phyloP scores from a whole-genome alignment of 2,797 vertebrate species.

The Aselliscus stoliczkanus region DNA sequence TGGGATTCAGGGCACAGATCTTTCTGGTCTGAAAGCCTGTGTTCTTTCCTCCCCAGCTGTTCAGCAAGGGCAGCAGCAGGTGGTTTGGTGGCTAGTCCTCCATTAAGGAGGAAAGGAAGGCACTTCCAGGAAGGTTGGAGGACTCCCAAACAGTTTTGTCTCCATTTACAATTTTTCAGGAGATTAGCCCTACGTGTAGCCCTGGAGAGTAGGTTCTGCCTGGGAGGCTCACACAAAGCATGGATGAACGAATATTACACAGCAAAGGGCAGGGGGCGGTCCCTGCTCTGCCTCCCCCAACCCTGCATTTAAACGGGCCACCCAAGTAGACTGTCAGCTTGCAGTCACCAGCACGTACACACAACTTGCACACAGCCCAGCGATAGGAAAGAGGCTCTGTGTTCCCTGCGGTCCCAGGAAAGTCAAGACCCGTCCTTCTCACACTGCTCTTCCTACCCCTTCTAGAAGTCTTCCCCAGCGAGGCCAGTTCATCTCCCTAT shows the following conservation, averaged over 20 bases:
- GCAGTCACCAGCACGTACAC: rapidly evolving
- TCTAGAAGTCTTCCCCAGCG: background rate
- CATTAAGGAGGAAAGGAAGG: background rate
- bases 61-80: background rate
- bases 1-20: background rate
- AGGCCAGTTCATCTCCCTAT: background rate
- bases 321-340: background rate
- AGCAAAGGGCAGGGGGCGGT: background rate
- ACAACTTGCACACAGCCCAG: background rate
- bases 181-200: background rate
- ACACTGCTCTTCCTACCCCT: background rate
- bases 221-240: background rate
- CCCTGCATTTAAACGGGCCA: background rate
- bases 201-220: background rate
- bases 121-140: background rate
- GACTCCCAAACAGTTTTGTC: background rate
- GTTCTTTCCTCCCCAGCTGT: background rate
- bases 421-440: background rate
- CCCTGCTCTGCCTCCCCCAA: background rate
- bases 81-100: background rate
- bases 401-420: background rate
- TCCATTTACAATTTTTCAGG: background rate
- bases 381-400: background rate
- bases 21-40: background rate
- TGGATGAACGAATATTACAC: background rate